phyloP scores from a whole-genome alignment of 2,888 invertebrate species.

The Brachypterus glaber region DNA sequence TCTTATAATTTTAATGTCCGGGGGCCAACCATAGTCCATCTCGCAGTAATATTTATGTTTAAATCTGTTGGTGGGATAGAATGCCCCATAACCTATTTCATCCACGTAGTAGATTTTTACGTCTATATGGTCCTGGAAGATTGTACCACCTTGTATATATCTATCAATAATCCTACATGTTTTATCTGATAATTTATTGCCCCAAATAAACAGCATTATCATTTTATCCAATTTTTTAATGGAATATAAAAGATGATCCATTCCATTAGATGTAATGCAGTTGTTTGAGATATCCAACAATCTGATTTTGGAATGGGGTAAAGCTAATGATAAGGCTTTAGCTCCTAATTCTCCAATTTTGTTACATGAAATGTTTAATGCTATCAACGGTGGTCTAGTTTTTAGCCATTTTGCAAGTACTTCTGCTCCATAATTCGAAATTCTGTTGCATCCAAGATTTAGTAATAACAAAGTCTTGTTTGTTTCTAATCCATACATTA shows the following conservation, averaged over 20 bases:
- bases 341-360: slow-evolving; percentile 49
- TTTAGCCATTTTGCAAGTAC: slow-evolving; percentile 46
- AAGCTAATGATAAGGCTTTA: slow-evolving; percentile 40
- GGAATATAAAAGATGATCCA: slow-evolving; percentile 46
- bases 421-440: slow-evolving; percentile 51
- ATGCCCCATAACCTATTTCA: slow-evolving; percentile 35
- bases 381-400: slow-evolving; percentile 42
- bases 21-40: slow-evolving; percentile 39
- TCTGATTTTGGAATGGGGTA: slow-evolving; percentile 50
- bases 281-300: slow-evolving; percentile 51
- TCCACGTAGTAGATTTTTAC: slow-evolving; percentile 40
- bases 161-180: slow-evolving; percentile 38
- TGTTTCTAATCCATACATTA: slow-evolving; percentile 43
- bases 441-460: slow-evolving; percentile 51
- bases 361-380: slow-evolving; percentile 49
- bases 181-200: slow-evolving; percentile 35
- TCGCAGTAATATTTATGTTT: slow-evolving; percentile 50
- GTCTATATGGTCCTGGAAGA: slow-evolving; percentile 40
- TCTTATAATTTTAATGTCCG: slow-evolving; percentile 32
- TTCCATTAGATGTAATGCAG: slow-evolving; percentile 45
- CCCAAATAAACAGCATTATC: slow-evolving; percentile 39
- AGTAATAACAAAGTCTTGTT: slow-evolving; percentile 48
- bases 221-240: slow-evolving; percentile 46
- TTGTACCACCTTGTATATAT: slow-evolving; percentile 36
- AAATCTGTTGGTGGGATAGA: slow-evolving; percentile 40